Evolutionary conservation across 1,140 invertebrate species (phyloP), one percentile per base, ranked within the genome.

Genomic region (Atta colombica): DNA sequence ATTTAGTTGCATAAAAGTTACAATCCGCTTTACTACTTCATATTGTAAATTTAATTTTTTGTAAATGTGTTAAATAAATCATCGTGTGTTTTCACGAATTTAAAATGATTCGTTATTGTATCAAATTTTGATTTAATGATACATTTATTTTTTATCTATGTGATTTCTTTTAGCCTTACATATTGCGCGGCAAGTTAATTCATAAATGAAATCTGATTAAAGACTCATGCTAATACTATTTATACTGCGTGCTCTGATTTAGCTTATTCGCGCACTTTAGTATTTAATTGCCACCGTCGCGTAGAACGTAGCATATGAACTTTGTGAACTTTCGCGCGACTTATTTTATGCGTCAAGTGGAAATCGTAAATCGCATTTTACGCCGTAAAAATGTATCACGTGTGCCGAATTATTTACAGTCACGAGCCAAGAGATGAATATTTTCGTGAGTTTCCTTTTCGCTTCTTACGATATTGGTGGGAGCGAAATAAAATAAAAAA

Each of bases 361-460:
- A 81, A 81, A 72, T 81, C 65, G 21, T 58, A 81, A 78, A 81
- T 81, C 35, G 53, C 18, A 31, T 55, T 81, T 71, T 21, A 16
- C 21, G 51, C 6, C 35, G 35, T 28, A 45, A 81, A 51, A 58
- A 55, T 18, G 21, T 72, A 71, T 72, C 31, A 58, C 66, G 51
- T 58, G 66, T 45, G 77, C 77, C 35, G 66, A 81, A 81, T 81
- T 72, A 58, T 81, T 81, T 58, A 71, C 51, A 71, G 51, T 74
- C 80, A 82, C 68, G 68, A 74, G 4, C 68, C 80, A 61, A 49
- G 55, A 74, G 80, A 82, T 74, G 39, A 74, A 61, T 82, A 74
- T 82, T 53, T 82, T 82, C 55, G 80, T 74, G 68, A 82, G 14
- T 82, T 25, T 60, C 55, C 7, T 74, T 31, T 68, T 25, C 28